These are phyloP conservation scores for Temnothorax rugatulus DNA, from an alignment of 2,888 invertebrate genomes.

Conservation along the genomic window DNA sequence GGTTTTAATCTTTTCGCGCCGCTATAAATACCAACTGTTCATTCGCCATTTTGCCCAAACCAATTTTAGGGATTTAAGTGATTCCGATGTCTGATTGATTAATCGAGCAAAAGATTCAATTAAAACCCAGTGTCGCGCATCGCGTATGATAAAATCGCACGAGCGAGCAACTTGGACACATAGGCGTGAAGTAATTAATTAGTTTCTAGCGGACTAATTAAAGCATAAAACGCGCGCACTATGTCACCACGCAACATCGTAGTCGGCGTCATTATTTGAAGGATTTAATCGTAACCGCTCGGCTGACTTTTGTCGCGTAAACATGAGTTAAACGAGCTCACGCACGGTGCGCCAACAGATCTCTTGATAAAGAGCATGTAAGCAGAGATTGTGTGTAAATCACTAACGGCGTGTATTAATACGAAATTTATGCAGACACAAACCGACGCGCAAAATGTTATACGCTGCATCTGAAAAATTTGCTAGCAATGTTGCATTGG, in stretches of 20 bases:
- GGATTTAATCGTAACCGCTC: conserved; percentile 37
- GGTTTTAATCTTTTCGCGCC: conserved; percentile 14
- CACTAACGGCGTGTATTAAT: conserved; percentile 11
- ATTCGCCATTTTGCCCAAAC: conserved; percentile 30
- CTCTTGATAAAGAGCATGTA: conserved; percentile 60
- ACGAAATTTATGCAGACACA: not conserved
- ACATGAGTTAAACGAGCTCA: conserved; percentile 47
- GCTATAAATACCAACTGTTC: conserved; percentile 9
- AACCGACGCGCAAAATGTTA: conserved; percentile 23
- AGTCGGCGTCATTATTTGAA: conserved; percentile 6
- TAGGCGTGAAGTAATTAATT: conserved; percentile 30
- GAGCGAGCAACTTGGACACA: not conserved
- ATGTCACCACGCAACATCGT: conserved; percentile 52
- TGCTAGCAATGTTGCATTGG: not conserved
- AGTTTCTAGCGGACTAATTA: conserved; percentile 34
- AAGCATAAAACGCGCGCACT: conserved; percentile 46
- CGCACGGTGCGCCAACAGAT: conserved; percentile 52
- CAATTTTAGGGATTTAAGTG: conserved; percentile 42
- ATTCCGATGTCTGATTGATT: conserved; percentile 31
- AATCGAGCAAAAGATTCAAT: conserved; percentile 38
- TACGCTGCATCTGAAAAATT: not conserved
- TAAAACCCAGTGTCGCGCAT: not conserved
- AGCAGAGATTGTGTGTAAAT: conserved; percentile 70
- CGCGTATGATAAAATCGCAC: conserved; percentile 7
- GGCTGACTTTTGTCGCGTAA: conserved; percentile 38